These are phyloP conservation scores for Rhamphomyia laevipes DNA, from an alignment of 2,888 invertebrate species.

Conservation along the genomic window DNA sequence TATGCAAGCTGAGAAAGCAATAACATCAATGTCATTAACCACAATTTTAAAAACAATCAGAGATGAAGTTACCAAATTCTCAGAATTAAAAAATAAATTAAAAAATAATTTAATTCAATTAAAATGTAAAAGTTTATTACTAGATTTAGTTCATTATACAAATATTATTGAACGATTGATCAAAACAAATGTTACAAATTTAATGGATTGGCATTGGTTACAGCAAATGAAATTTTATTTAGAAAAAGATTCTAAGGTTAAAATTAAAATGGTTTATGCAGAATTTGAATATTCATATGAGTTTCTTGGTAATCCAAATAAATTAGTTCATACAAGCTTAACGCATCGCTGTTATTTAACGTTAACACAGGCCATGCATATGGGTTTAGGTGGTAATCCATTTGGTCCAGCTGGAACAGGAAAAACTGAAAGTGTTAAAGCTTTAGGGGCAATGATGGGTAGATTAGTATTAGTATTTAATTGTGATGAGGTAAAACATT, in stretches of 20 bases:
- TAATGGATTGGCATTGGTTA: constrained; percentile 86
- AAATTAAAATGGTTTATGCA: constrained; percentile 79
- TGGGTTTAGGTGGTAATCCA: constrained; percentile 96
- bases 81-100: constrained; percentile 27
- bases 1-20: constrained; percentile 68
- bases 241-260: constrained; percentile 46
- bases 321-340: constrained; percentile 88
- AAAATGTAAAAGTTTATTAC: constrained; percentile 82
- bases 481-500: constrained; percentile 71
- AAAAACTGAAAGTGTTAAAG: constrained; percentile 97
- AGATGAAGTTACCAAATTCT: constrained; percentile 30
- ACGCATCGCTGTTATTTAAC: constrained; percentile 98
- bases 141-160: constrained; percentile 89
- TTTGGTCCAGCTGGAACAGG: constrained; percentile 99
- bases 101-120: constrained; percentile 54
- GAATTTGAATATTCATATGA: constrained; percentile 95
- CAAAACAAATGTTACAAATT: constrained; percentile 50
- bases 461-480: constrained; percentile 92
- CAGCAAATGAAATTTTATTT: constrained; percentile 80
- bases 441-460: constrained; percentile 79
- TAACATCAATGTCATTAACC: constrained; percentile 50
- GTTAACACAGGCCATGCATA: constrained; percentile 89
- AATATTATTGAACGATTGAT: constrained; percentile 69
- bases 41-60: constrained; percentile 41
- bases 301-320: constrained; percentile 92